A percentile compares a stretch with the other conserved stretches of the same genome.
These are phyloP conservation scores for Hipparchia semele DNA, from an alignment of 2,888 invertebrate genomes.

Conservation along the genomic window DNA sequence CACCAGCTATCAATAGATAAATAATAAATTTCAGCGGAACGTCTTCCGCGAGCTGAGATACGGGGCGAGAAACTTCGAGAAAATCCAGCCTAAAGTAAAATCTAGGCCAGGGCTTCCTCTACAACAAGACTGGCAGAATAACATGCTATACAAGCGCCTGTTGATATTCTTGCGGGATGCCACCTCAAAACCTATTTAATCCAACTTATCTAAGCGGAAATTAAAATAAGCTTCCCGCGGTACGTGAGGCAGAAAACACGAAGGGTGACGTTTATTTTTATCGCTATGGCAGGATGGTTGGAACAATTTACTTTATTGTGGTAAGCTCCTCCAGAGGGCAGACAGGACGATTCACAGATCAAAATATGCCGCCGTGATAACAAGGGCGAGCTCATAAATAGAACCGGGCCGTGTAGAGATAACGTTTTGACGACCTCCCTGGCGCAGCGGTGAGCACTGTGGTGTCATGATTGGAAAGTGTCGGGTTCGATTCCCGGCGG, in stretches of 20 bases:
- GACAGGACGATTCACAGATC: slow-evolving; percentile 6
- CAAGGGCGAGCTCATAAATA: not conserved
- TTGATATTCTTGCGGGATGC: not conserved
- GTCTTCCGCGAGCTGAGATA: slow-evolving; percentile 7
- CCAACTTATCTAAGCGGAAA: not conserved
- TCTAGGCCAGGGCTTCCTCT: not conserved
- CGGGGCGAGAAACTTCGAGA: not conserved
- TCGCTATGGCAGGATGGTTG: not conserved
- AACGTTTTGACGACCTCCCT: not conserved
- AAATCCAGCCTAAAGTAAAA: not conserved
- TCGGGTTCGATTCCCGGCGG: too few species aligned
- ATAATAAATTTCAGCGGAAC: slow-evolving; percentile 7
- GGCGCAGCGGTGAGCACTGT: too few species aligned
- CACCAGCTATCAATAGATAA: not conserved
- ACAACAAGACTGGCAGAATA: not conserved
- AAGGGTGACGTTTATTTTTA: slow-evolving; percentile 12
- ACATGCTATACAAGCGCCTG: slow-evolving; percentile 1
- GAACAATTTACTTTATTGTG: slow-evolving; percentile 13
- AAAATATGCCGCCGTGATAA: slow-evolving; percentile 7
- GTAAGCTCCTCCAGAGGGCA: slow-evolving; percentile 5
- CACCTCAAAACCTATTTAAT: slow-evolving; percentile 4
- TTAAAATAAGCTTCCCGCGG: not conserved
- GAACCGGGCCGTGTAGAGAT: not conserved
- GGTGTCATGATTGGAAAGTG: too few species aligned
- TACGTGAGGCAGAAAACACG: slow-evolving; percentile 3